Evolutionary conservation across 2,888 invertebrate species (phyloP).

Genomic region (Lissonota sp.): DNA sequence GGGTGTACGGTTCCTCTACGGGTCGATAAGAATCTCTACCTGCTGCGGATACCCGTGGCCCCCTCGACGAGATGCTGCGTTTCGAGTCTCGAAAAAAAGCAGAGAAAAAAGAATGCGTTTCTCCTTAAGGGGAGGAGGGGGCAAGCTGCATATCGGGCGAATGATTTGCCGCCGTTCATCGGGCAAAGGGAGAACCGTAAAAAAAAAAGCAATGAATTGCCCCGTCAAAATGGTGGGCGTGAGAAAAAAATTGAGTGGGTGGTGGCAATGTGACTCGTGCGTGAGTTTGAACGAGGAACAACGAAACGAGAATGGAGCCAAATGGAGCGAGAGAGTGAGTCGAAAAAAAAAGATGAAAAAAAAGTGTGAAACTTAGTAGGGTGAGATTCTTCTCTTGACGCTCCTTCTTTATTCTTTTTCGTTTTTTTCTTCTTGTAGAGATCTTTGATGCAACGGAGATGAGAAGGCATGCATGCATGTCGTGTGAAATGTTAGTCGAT

Average conservation of each 20-base stretch:
- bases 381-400: no score
- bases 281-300: not conserved
- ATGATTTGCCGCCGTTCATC: not conserved
- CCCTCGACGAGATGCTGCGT: slow-evolving; percentile 50
- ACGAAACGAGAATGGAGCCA: not conserved
- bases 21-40: slow-evolving; percentile 62
- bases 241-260: slow-evolving; percentile 60
- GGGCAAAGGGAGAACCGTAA: not conserved
- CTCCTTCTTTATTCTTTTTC: no score
- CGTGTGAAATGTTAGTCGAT: not conserved
- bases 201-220: slow-evolving; percentile 3
- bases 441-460: not conserved
- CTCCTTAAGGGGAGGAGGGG: not conserved
- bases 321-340: not conserved
- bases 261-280: slow-evolving; percentile 8
- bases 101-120: slow-evolving; percentile 21
- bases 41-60: slow-evolving; percentile 39
- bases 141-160: slow-evolving; percentile 35
- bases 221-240: slow-evolving; percentile 44
- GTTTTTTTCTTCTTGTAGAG: no score
- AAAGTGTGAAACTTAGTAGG: not conserved
- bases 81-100: slow-evolving; percentile 13
- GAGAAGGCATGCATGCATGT: not conserved
- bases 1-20: slow-evolving; percentile 46
- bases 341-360: not conserved